A percentile compares a stretch with the other conserved stretches of the same genome.
Conservation (phyloP, 2,888 invertebrate genomes). For the Leptarthrus brevirostris region DNA sequence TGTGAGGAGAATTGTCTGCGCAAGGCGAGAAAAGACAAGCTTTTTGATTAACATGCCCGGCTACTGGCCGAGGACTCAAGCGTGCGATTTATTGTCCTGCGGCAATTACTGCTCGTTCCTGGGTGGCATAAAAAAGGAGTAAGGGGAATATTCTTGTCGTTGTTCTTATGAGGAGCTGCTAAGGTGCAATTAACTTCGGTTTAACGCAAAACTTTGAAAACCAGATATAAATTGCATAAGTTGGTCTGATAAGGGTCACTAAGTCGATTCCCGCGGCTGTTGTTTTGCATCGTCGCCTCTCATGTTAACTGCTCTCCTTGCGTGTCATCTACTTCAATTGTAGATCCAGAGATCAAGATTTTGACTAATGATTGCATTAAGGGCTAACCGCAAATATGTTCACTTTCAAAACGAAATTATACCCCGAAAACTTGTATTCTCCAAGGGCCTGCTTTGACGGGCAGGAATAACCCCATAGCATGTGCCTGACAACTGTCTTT, state of each 20-base stretch:
- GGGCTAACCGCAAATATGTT: conserved; percentile 34
- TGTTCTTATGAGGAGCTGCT: background rate
- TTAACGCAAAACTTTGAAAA: conserved; percentile 1
- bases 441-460: background rate
- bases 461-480: conserved; percentile 9
- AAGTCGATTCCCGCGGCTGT: background rate
- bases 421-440: background rate
- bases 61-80: conserved; percentile 42
- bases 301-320: background rate
- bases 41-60: conserved; percentile 48
- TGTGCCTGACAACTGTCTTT: conserved; percentile 23
- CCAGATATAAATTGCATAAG: conserved; percentile 29
- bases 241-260: conserved; percentile 4
- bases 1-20: background rate
- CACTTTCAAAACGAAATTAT: background rate
- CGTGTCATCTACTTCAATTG: conserved; percentile 21
- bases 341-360: conserved; percentile 18
- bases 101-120: conserved; percentile 39
- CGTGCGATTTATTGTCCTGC: conserved; percentile 51
- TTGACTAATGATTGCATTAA: conserved; percentile 28
- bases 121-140: conserved; percentile 34
- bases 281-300: conserved; percentile 19
- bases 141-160: background rate
- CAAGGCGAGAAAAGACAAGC: conserved; percentile 44
- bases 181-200: background rate